phyloP scores from a whole-genome alignment of 2,113 vertebrate genomes.

The Prionailurus bengalensis region DNA sequence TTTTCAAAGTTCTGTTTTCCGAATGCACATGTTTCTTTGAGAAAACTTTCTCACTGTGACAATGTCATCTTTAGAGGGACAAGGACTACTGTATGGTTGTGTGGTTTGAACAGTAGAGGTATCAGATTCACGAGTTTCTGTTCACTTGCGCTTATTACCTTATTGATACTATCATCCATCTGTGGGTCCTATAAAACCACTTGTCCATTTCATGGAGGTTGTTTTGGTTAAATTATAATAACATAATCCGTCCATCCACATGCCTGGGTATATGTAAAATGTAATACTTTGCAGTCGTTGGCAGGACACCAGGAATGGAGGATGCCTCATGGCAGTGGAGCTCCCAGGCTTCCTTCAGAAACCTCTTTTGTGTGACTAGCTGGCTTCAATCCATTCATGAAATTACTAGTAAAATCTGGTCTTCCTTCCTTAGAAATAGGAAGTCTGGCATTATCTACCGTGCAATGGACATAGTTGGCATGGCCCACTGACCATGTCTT shows the following conservation, averaged over 20 bases:
- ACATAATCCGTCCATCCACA: background rate
- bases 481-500: background rate
- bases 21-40: background rate
- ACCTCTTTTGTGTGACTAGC: background rate
- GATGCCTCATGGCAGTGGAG: background rate
- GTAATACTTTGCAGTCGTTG: background rate
- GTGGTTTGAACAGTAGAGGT: background rate
- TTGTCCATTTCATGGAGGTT: background rate
- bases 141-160: background rate
- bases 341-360: background rate
- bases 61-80: background rate
- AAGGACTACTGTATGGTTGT: background rate
- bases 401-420: background rate
- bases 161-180: background rate
- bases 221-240: background rate
- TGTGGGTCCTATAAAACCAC: background rate
- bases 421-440: background rate
- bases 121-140: background rate
- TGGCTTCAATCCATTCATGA: background rate
- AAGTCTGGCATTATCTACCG: background rate
- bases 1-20: background rate
- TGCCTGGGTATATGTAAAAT: too few species aligned
- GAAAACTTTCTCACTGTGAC: background rate
- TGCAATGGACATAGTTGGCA: background rate
- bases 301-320: background rate